These are phyloP conservation scores for Caenorhabditis zanzibari DNA, from an alignment of 2,888 invertebrate genomes.

Conservation along the genomic window DNA sequence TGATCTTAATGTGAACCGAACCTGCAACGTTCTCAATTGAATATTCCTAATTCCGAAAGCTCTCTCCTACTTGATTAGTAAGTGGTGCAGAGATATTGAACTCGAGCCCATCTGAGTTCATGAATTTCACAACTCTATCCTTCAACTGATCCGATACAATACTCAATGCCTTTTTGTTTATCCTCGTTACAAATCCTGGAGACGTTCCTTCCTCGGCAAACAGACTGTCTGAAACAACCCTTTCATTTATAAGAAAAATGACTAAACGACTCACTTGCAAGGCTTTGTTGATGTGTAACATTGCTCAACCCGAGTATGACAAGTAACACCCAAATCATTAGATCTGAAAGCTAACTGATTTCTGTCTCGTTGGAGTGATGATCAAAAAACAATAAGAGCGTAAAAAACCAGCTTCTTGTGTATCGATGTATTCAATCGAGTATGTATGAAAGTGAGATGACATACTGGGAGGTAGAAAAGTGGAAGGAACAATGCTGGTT, in stretches of 20 bases:
- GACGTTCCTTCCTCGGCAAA: slow-evolving; percentile 81
- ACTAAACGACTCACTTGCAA: slow-evolving; percentile 62
- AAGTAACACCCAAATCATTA: slow-evolving; percentile 69
- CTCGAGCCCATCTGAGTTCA: slow-evolving; percentile 79
- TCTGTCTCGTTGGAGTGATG: slow-evolving; percentile 25
- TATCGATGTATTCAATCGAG: slow-evolving; percentile 22
- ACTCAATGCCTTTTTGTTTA: slow-evolving; percentile 76
- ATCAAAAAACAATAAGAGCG: slow-evolving; percentile 52
- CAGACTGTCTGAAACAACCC: slow-evolving; percentile 73
- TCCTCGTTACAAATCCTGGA: slow-evolving; percentile 78
- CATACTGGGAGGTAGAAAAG: slow-evolving; percentile 46
- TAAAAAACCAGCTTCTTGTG: slow-evolving; percentile 49
- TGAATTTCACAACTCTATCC: slow-evolving; percentile 79
- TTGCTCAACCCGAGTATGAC: slow-evolving; percentile 64
- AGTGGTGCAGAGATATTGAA: slow-evolving; percentile 81
- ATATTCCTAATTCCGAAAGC: not conserved
- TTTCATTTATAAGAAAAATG: not conserved
- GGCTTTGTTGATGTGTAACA: slow-evolving; percentile 66
- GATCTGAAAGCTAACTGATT: slow-evolving; percentile 46
- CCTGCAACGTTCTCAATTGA: slow-evolving; percentile 67
- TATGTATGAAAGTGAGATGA: slow-evolving; percentile 49
- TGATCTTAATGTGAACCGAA: slow-evolving; percentile 75
- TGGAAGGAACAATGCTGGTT: slow-evolving; percentile 49
- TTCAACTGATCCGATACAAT: slow-evolving; percentile 78
- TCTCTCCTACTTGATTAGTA: slow-evolving; percentile 68